phyloP scores from a whole-genome alignment of 2,797 vertebrate genomes.

The Crenuchus spilurus region DNA sequence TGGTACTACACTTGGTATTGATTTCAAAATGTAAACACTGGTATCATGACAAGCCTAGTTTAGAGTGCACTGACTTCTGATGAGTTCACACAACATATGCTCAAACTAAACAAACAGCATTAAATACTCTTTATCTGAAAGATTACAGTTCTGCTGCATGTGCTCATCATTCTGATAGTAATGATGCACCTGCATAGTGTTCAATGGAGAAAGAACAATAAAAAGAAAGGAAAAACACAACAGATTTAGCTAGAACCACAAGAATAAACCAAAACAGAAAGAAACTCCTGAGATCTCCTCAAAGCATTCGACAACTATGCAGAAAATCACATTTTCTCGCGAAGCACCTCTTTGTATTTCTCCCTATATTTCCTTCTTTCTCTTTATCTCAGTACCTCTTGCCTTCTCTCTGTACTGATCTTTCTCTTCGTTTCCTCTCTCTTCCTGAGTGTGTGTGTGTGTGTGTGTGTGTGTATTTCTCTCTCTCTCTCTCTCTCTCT shows the following conservation, averaged over 20 bases:
- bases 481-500: neutral
- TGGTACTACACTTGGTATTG: no score
- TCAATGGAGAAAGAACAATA: neutral
- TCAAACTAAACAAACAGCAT: no score
- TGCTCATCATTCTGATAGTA: neutral
- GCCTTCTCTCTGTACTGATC: no score
- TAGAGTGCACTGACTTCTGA: no score
- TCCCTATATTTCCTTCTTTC: neutral
- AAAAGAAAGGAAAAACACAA: neutral
- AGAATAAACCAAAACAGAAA: slow-evolving; percentile 19
- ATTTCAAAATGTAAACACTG: no score
- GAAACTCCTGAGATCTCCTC: neutral
- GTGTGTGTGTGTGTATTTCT: no score
- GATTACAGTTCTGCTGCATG: no score
- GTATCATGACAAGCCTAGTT: no score
- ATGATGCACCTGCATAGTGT: neutral
- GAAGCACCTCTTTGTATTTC: neutral
- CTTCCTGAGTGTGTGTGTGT: no score
- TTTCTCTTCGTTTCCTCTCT: neutral
- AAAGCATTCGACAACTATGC: slow-evolving; percentile 34
- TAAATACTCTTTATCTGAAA: no score
- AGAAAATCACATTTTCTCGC: slow-evolving; percentile 22
- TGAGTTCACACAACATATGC: no score
- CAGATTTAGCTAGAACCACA: slow-evolving; percentile 30
- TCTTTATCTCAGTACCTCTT: neutral